phyloP scores from a whole-genome alignment of 2,113 vertebrate genomes.

The Mandrillus leucophaeus region DNA sequence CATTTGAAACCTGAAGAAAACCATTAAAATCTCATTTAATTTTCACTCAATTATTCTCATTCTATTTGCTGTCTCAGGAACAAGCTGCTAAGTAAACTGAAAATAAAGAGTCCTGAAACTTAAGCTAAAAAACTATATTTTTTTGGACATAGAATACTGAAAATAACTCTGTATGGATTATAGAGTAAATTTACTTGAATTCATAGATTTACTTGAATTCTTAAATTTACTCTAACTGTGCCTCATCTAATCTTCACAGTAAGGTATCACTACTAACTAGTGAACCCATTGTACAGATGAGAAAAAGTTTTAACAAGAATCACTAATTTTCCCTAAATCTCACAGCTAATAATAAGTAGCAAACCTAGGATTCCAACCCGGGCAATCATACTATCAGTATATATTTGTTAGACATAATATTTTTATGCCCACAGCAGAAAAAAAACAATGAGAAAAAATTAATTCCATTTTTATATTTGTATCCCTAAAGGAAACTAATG shows the following conservation, averaged over 20 bases:
- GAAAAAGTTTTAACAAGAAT: not conserved
- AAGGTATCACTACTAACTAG: not conserved
- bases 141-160: constrained; percentile 14
- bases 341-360: constrained; percentile 1
- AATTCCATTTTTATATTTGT: constrained; percentile 27
- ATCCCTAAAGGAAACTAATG: not conserved
- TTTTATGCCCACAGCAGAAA: not conserved
- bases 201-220: too few species aligned
- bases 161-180: not conserved
- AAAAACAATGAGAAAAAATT: constrained; percentile 5
- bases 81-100: not conserved
- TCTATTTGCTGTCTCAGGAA: not conserved
- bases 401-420: not conserved
- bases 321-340: constrained; percentile 6
- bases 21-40: not conserved
- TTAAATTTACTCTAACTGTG: constrained; percentile 13
- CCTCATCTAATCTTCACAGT: not conserved
- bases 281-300: not conserved
- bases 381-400: not conserved
- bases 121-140: not conserved
- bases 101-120: constrained; percentile 12
- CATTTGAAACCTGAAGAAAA: constrained; percentile 34
- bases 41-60: constrained; percentile 45
- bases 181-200: not conserved
- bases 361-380: constrained; percentile 5